phyloP scores from a whole-genome alignment of 2,797 vertebrate genomes.

The Australoheros facetus region DNA sequence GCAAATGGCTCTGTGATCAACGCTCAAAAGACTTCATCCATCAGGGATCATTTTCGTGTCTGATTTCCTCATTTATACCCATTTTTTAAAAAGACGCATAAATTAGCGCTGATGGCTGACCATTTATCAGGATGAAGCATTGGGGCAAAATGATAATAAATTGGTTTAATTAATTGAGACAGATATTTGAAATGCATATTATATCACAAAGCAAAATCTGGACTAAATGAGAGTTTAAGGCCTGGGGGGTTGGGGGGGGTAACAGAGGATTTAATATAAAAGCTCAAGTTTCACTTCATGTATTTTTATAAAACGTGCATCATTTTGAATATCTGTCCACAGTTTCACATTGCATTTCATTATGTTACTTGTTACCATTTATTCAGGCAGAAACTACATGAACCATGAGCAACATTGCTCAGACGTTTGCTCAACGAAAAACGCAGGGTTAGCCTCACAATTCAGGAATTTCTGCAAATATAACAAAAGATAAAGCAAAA shows the following conservation, averaged over 20 bases:
- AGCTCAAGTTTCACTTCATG: background rate
- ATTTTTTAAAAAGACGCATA: constrained; percentile 24
- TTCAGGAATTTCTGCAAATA: constrained; percentile 5
- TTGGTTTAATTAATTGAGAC: constrained; percentile 51
- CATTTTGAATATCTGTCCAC: constrained; percentile 6
- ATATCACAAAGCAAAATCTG: constrained; percentile 16
- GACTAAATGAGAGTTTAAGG: constrained; percentile 19
- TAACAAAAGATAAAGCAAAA: constrained; percentile 15
- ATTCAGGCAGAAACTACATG: constrained; percentile 5
- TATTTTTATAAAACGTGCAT: constrained; percentile 3
- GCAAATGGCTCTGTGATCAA: constrained; percentile 39
- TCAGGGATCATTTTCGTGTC: constrained; percentile 42
- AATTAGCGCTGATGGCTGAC: constrained; percentile 41
- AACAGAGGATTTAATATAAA: background rate
- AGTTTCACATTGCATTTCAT: constrained; percentile 7
- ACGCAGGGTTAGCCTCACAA: background rate
- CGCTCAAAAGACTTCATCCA: constrained; percentile 53
- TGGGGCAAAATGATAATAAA: constrained; percentile 29
- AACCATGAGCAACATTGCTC: background rate
- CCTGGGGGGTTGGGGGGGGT: background rate
- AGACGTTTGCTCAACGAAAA: background rate
- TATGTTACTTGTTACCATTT: background rate
- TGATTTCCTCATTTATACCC: constrained; percentile 42
- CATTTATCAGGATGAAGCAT: constrained; percentile 55
- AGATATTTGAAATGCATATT: constrained; percentile 35